These are phyloP conservation scores for Zaprionus ghesquierei DNA, from an alignment of 1,140 invertebrate genomes.

Conservation along the genomic window DNA sequence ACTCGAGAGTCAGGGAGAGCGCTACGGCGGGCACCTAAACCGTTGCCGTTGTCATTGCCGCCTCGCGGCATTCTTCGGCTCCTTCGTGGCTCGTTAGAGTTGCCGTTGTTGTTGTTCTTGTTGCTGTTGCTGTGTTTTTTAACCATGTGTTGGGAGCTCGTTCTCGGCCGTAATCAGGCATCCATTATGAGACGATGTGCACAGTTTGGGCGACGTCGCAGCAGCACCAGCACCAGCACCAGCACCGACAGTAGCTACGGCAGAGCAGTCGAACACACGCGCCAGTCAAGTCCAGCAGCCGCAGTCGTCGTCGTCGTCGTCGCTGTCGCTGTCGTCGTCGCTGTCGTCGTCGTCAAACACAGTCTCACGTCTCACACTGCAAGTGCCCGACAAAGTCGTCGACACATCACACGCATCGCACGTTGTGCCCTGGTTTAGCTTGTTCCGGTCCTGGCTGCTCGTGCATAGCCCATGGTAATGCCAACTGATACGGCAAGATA, in stretches of 20 bases:
- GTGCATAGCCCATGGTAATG: constrained; percentile 30
- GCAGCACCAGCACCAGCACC: neutral
- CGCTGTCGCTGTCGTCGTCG: neutral
- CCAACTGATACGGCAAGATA: constrained; percentile 15
- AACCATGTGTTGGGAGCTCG: constrained; percentile 9
- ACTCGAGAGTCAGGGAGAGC: neutral
- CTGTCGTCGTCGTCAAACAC: neutral
- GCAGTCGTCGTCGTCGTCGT: constrained; percentile 16
- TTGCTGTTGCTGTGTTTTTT: neutral
- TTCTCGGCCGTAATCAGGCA: constrained; percentile 47
- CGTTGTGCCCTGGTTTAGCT: constrained; percentile 39
- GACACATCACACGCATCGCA: constrained; percentile 11
- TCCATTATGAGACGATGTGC: constrained; percentile 51
- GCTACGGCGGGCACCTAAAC: neutral
- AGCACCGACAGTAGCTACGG: constrained; percentile 1
- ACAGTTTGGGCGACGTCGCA: constrained; percentile 32
- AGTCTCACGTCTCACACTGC: constrained; percentile 30
- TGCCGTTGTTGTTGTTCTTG: constrained; percentile 5
- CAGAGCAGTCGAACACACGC: constrained; percentile 15
- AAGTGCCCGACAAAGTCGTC: constrained; percentile 12
- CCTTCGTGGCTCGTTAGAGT: constrained; percentile 48
- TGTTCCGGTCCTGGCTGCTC: constrained; percentile 31
- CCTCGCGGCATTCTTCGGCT: neutral
- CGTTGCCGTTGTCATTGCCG: neutral
- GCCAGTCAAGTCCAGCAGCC: constrained; percentile 48